These are phyloP conservation scores for Chrysogorgia sp. DNA, from an alignment of 92 coral and sea anemone species.

Conservation along the genomic window DNA sequence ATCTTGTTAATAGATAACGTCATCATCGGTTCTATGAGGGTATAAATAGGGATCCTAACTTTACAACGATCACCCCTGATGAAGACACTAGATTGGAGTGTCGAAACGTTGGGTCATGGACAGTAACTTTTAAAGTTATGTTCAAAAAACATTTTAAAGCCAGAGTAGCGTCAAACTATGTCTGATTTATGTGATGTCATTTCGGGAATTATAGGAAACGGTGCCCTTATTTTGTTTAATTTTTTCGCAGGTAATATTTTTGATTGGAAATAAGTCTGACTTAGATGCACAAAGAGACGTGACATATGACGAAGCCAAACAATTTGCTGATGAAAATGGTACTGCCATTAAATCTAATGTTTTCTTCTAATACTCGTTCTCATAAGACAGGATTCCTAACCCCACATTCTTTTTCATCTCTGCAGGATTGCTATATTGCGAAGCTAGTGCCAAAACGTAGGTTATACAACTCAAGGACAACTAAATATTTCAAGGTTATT, in stretches of 20 bases:
- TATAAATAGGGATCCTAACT: too few relatives aligned
- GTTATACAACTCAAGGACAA: slow-evolving; percentile 38
- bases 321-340: slow-evolving; percentile 99
- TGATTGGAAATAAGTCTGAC: slow-evolving; percentile 99
- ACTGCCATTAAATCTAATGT: not conserved
- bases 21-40: too few relatives aligned
- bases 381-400: not conserved
- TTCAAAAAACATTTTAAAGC: too few relatives aligned
- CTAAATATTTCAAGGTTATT: too few relatives aligned
- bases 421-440: slow-evolving; percentile 91
- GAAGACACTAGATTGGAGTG: too few relatives aligned
- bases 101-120: too few relatives aligned
- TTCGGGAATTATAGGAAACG: too few relatives aligned
- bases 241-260: slow-evolving; percentile 84
- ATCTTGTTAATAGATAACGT: too few relatives aligned
- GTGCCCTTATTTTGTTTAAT: not conserved
- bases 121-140: too few relatives aligned
- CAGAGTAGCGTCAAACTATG: too few relatives aligned
- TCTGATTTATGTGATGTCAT: too few relatives aligned
- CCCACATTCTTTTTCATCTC: not conserved
- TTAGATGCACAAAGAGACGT: slow-evolving; percentile 99
- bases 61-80: too few relatives aligned
- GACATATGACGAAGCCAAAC: slow-evolving; percentile 98
- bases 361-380: not conserved
- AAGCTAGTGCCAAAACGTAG: slow-evolving; percentile 99